Evolutionary conservation across 1,140 invertebrate species (phyloP), one percentile per base, ranked within the genome.

Genomic region (Lutraria rhynchaena): DNA sequence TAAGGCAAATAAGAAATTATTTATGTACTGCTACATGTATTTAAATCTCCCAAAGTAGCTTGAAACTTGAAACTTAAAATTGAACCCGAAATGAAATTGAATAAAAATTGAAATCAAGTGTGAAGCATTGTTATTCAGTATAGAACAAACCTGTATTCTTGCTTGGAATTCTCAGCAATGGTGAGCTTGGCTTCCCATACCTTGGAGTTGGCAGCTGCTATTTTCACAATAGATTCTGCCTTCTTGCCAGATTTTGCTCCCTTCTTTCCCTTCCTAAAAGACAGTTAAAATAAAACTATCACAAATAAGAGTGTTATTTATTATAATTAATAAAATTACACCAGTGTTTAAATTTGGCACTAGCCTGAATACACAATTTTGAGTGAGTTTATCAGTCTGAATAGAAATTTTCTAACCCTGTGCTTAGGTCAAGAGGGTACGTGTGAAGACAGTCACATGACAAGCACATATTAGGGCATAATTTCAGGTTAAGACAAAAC

Each of bases 151-250:
- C 88, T 89, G 85, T 88, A 92, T 51, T 92, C 90, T 51, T 87
- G 80, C 81, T 89, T 90, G 44, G 89, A 83, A 57, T 86, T 80
- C 71, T 92, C 90, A 37, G 87, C 81, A 51, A 91, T 83, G 17
- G 89, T 87, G 24, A 92, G 76, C 61, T 87, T 86, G 22, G 89
- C 80, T 85, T 92, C 91, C 92, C 92, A 92, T 65, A 92, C 85
- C 83, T 87, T 90, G 19, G 91, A 86, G 74, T 90, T 92, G 37
- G 88, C 88, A 53, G 85, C 86, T 44, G 91, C 90, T 82, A 91
- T 85, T 58, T 89, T 89, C 35, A 86, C 80, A 27, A 89, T 83
- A 11, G 86, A 88, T 78, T 91, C 90, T 70, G 85, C 83, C 84
- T 92, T 92, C 33, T 90, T 88, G 24, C 70, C 63, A 67, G 88